Evolutionary conservation across 2,797 vertebrate genomes (phyloP).

Genomic region (Syngnathus acus): DNA sequence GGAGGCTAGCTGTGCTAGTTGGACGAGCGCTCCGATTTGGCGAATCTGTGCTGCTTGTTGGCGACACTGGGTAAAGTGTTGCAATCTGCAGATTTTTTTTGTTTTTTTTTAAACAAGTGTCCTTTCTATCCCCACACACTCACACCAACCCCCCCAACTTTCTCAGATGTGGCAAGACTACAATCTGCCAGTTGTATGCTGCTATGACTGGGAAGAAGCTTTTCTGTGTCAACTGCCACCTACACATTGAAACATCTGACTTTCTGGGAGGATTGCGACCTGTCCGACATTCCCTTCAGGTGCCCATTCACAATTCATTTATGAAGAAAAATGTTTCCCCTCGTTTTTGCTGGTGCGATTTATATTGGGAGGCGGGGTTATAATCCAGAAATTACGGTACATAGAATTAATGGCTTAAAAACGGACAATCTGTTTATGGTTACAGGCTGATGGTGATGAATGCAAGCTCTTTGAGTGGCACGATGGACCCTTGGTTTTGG

Average conservation of each 20-base stretch:
- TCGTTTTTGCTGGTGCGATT: no score
- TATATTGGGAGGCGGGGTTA: no score
- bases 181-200: slow-evolving; percentile 91
- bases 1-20: slow-evolving; percentile 81
- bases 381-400: not conserved
- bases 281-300: slow-evolving; percentile 81
- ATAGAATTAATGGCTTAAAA: not conserved
- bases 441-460: slow-evolving; percentile 71
- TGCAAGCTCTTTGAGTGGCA: slow-evolving; percentile 88
- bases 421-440: not conserved
- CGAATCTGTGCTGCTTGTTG: slow-evolving; percentile 89
- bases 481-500: slow-evolving; percentile 88
- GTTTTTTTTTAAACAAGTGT: no score
- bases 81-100: not conserved
- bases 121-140: not conserved
- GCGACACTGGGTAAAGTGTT: slow-evolving; percentile 85
- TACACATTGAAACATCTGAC: slow-evolving; percentile 96
- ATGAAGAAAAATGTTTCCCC: no score
- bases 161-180: slow-evolving; percentile 93
- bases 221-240: slow-evolving; percentile 87
- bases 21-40: slow-evolving; percentile 86
- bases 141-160: not conserved
- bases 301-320: slow-evolving; percentile 40
- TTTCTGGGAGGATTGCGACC: slow-evolving; percentile 90
- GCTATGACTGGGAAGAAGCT: slow-evolving; percentile 77